These are phyloP conservation scores for Takifugu bimaculatus DNA, from an alignment of 2,113 vertebrate genomes.

Conservation along the genomic window DNA sequence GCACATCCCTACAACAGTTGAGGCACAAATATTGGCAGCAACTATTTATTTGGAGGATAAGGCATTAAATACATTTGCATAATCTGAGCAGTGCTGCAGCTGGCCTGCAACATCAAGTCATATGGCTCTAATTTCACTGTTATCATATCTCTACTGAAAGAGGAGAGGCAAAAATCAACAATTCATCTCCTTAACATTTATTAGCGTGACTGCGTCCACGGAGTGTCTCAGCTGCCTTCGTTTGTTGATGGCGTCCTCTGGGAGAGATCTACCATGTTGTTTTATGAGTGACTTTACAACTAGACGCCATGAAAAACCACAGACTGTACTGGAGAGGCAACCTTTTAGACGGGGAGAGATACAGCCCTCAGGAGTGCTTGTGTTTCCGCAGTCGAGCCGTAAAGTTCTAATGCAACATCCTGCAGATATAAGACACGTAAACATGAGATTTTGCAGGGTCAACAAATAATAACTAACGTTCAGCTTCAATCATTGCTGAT, in stretches of 20 bases:
- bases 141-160: slow-evolving; percentile 45
- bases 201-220: slow-evolving; percentile 35
- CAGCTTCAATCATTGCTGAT: too few species aligned
- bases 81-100: slow-evolving; percentile 55
- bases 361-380: slow-evolving; percentile 30
- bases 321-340: slow-evolving; percentile 20
- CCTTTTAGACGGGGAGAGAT: slow-evolving; percentile 47
- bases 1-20: slow-evolving; percentile 29
- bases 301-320: slow-evolving; percentile 30
- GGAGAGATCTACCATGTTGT: slow-evolving; percentile 45
- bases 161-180: slow-evolving; percentile 26
- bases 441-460: background rate
- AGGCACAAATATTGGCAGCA: slow-evolving; percentile 37
- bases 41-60: slow-evolving; percentile 56
- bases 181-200: slow-evolving; percentile 50
- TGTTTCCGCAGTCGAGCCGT: slow-evolving; percentile 11
- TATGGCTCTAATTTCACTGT: slow-evolving; percentile 45
- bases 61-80: slow-evolving; percentile 59
- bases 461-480: too few species aligned
- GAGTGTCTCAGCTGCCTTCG: slow-evolving; percentile 45
- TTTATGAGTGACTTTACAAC: slow-evolving; percentile 47
- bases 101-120: slow-evolving; percentile 48
- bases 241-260: slow-evolving; percentile 39
- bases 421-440: slow-evolving; percentile 11
- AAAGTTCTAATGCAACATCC: slow-evolving; percentile 1